Conservation (phyloP, 2,888 invertebrate genomes). For the Stomorhina lunata region DNA sequence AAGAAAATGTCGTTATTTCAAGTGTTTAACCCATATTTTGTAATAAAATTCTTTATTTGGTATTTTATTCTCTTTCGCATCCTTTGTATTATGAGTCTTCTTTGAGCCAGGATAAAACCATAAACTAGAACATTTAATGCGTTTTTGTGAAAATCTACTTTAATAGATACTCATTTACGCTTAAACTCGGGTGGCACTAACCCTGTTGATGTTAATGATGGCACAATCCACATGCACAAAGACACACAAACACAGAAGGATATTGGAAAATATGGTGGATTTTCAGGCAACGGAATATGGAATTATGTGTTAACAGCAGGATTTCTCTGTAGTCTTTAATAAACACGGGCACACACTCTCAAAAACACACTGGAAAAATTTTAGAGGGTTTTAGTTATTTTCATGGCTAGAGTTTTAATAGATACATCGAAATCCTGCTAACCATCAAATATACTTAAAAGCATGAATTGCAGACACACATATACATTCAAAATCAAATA, state of each 20-base stretch:
- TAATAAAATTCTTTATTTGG: conserved; percentile 30
- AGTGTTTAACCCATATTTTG: conserved; percentile 54
- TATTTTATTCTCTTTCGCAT: conserved; percentile 14
- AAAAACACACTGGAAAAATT: neutral
- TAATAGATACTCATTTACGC: conserved; percentile 58
- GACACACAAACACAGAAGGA: conserved; percentile 7
- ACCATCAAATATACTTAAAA: no score
- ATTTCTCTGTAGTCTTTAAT: conserved; percentile 22
- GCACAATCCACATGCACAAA: no score
- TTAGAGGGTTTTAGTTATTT: conserved; percentile 39
- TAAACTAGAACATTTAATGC: conserved; percentile 56
- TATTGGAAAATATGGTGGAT: conserved; percentile 30
- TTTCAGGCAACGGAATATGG: conserved; percentile 47
- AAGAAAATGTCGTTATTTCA: conserved; percentile 24
- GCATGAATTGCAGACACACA: no score
- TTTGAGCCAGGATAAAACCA: neutral
- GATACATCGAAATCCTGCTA: no score
- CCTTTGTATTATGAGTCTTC: neutral
- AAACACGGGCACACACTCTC: neutral
- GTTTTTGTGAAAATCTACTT: conserved; percentile 49
- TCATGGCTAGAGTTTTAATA: conserved; percentile 12
- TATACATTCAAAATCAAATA: neutral
- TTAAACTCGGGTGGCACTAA: conserved; percentile 43
- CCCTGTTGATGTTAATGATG: no score
- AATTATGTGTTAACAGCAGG: conserved; percentile 61